These are phyloP conservation scores for Anisognathus igniventris DNA, from an alignment of 2,797 vertebrate genomes.

Conservation along the genomic window DNA sequence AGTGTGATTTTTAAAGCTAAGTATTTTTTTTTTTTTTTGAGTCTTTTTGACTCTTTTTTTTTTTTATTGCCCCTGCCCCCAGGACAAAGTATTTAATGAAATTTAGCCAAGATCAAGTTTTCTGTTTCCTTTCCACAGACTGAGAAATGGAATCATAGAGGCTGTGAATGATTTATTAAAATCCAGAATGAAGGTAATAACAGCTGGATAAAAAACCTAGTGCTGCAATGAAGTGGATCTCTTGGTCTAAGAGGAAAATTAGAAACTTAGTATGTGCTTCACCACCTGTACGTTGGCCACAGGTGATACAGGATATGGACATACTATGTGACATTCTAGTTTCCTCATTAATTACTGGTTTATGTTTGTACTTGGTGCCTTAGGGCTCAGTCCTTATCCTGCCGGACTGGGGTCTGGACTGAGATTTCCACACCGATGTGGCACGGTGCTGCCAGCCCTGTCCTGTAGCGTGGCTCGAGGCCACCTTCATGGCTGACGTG, in stretches of 20 bases:
- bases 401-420: neutral
- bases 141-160: neutral
- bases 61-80: rapidly evolving
- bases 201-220: neutral
- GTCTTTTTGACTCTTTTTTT: neutral
- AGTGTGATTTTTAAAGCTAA: neutral
- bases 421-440: neutral
- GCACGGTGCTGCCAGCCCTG: rapidly evolving
- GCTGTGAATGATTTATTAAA: neutral
- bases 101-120: too few species aligned
- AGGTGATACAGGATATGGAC: rapidly evolving
- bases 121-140: neutral
- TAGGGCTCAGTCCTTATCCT: neutral
- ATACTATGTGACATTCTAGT: rapidly evolving
- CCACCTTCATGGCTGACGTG: rapidly evolving
- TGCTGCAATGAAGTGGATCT: neutral
- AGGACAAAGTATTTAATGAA: neutral
- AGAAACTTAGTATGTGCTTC: rapidly evolving
- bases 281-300: rapidly evolving
- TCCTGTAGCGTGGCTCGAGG: rapidly evolving
- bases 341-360: neutral
- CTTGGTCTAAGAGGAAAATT: neutral
- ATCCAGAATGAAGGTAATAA: neutral
- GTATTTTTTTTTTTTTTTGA: rapidly evolving
- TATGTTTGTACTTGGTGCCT: neutral